Evolutionary conservation across 2,888 invertebrate species (phyloP).

Genomic region (Papilio demoleus): DNA sequence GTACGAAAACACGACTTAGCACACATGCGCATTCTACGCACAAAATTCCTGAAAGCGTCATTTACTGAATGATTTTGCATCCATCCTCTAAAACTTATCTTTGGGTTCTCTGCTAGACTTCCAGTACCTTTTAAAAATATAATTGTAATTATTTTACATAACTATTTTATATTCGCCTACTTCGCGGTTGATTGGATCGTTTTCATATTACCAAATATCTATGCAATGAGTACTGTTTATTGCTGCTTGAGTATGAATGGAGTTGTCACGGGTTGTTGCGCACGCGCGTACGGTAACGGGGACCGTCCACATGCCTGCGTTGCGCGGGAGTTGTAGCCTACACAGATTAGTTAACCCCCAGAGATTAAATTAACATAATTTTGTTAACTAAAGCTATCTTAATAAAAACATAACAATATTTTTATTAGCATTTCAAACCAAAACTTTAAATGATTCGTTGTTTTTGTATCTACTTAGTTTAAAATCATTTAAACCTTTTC

Average conservation of each 20-base stretch:
- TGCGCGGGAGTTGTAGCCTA: constrained; percentile 46
- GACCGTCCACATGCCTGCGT: constrained; percentile 45
- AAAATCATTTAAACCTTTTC: too few relatives aligned
- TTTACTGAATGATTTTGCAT: too few relatives aligned
- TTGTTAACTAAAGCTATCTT: not conserved
- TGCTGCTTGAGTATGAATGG: constrained; percentile 51
- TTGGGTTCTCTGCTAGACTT: too few relatives aligned
- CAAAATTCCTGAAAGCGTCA: too few relatives aligned
- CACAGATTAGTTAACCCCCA: constrained; percentile 47
- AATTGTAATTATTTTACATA: too few relatives aligned
- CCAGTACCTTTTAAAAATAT: too few relatives aligned
- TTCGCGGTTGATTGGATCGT: constrained; percentile 13
- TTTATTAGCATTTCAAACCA: not conserved
- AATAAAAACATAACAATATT: not conserved
- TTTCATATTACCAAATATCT: constrained; percentile 19
- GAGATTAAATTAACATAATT: constrained; percentile 34
- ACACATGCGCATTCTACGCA: too few relatives aligned
- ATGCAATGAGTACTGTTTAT: constrained; percentile 38
- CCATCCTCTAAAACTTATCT: too few relatives aligned
- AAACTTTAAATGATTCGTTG: not conserved
- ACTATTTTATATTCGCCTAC: too few relatives aligned
- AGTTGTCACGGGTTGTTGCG: constrained; percentile 50
- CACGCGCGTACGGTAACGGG: constrained; percentile 49
- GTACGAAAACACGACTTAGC: too few relatives aligned
- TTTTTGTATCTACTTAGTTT: too few relatives aligned